Evolutionary conservation across 2,113 vertebrate species (phyloP).

Genomic region (Chamaea fasciata): DNA sequence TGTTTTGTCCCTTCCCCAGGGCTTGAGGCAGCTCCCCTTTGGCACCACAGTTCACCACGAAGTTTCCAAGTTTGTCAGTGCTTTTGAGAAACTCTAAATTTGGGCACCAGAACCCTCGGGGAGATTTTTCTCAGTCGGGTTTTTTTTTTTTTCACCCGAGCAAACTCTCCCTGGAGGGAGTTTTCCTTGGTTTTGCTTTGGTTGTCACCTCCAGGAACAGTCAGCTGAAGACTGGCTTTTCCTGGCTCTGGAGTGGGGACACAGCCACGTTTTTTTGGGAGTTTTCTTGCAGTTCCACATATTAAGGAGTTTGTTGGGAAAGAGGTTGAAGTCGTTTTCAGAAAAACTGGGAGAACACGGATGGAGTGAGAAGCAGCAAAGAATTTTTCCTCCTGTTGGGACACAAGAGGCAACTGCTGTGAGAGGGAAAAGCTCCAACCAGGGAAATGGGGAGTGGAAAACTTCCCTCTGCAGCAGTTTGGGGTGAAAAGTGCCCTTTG

Average conservation of each 20-base stretch:
- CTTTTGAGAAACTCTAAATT: background rate
- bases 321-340: background rate
- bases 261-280: background rate
- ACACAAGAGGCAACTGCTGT: background rate
- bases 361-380: background rate
- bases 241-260: background rate
- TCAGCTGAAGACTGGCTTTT: background rate
- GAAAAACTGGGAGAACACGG: accelerated
- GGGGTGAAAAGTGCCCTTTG: background rate
- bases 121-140: background rate
- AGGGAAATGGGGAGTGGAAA: background rate
- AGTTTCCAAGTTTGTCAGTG: background rate
- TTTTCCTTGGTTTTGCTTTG: background rate
- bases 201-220: background rate
- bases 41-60: background rate
- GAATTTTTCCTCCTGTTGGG: background rate
- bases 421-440: background rate
- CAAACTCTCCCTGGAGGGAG: background rate
- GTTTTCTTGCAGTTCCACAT: background rate
- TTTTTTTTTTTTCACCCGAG: background rate
- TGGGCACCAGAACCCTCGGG: no score
- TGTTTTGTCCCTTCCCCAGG: background rate
- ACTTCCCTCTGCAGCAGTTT: background rate
- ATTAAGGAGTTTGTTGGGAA: background rate
- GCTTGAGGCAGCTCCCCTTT: background rate